Base-by-base conservation (phyloP, 2,888 invertebrate species). In the Troides aeacus region DNA sequence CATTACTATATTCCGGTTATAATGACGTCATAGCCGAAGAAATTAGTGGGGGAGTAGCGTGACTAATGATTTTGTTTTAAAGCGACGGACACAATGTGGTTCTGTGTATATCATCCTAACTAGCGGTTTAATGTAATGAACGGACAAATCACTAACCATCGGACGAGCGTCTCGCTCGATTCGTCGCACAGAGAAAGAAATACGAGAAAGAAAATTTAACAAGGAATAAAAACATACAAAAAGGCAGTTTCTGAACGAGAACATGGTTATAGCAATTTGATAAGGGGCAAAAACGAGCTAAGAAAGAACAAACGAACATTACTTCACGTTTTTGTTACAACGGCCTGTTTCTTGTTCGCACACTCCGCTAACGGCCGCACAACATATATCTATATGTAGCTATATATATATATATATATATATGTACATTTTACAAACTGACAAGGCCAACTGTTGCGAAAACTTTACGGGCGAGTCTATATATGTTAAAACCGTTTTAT, bases 221-320 rank as follows among this genome's bases (percentile, higher is more conserved):
- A 10, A 10, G 10, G 58, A 39, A 58, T 59, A 58, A 18, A 58
- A 65, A 18, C n/a, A 36, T 39, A 68, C 36, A 68, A 68, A 68
- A 64, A 68, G 68, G 23, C 46, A 42, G n/a, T 56, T 39, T 60
- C 39, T 30, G 39, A 46, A 68, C 53, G 64, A 36, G 56, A 64
- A 59, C 42, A 64, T 56, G 60, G 36, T 50, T 50, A 56, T 36
- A 23, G 65, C 65, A 65, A 65, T 69, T 65, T 65, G 69, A 65
- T 69, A 65, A 64, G 65, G 62, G n/a, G 60, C 69, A 69, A 65
- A 64, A 65, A 62, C 69, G 42, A 30, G 23, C 42, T 65, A 42
- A 57, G 64, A 63, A 68, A 64, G 36, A 50, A 68, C 63, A 59
- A 64, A 63, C 53, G 50, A 60, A 64, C 65, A 61, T 65, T 62